A percentile compares a stretch with the other conserved stretches of the same genome.
Conservation (phyloP, 2,888 invertebrate genomes). For the Syrphus vitripennis region DNA sequence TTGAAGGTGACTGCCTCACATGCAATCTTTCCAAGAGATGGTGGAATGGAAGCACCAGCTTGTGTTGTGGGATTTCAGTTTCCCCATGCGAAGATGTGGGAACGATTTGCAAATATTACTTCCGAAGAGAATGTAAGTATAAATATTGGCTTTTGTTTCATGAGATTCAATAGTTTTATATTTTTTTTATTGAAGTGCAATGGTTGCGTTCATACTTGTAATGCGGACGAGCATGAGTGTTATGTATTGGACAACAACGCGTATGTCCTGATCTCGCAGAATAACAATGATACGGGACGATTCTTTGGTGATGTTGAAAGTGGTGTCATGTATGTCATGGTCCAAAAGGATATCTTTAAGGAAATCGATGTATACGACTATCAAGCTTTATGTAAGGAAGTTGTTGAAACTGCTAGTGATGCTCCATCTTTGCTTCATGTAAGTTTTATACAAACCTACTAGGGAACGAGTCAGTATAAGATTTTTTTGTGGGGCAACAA, state of each 20-base stretch:
- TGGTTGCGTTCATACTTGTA: slow-evolving; percentile 83
- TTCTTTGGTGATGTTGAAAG: slow-evolving; percentile 94
- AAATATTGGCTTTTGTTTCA: too few relatives aligned
- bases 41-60: slow-evolving; percentile 89
- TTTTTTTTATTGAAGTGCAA: slow-evolving; percentile 79
- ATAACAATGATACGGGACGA: slow-evolving; percentile 86
- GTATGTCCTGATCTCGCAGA: slow-evolving; percentile 88
- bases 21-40: slow-evolving; percentile 91
- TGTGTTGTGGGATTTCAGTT: slow-evolving; percentile 95
- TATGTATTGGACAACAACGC: slow-evolving; percentile 96
- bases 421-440: slow-evolving; percentile 76
- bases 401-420: slow-evolving; percentile 78
- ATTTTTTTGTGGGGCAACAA: too few relatives aligned
- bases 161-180: too few relatives aligned
- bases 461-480: too few relatives aligned
- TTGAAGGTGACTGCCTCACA: slow-evolving; percentile 90
- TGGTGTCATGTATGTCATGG: slow-evolving; percentile 89
- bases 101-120: slow-evolving; percentile 87
- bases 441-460: slow-evolving; percentile 69
- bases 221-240: slow-evolving; percentile 87
- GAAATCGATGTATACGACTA: slow-evolving; percentile 91
- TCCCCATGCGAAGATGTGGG: slow-evolving; percentile 86
- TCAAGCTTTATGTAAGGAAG: slow-evolving; percentile 88
- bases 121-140: slow-evolving; percentile 81
- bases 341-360: slow-evolving; percentile 87